These are phyloP conservation scores for Aphodius granarius DNA, from an alignment of 2,888 invertebrate species.

Conservation along the genomic window DNA sequence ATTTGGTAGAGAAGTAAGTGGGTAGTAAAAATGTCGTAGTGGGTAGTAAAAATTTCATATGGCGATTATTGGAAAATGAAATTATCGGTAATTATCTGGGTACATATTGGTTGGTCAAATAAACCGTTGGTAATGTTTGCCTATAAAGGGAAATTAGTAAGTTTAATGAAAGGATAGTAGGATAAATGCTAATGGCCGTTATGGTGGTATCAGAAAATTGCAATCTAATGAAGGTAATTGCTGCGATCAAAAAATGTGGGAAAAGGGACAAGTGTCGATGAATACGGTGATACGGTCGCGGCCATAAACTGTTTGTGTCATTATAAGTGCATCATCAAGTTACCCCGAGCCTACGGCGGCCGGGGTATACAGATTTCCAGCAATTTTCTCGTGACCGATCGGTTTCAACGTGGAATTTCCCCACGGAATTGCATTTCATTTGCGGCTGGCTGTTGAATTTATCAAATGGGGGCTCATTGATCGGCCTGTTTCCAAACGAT, in stretches of 20 bases:
- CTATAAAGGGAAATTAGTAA: constrained; percentile 16
- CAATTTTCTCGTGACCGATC: constrained; percentile 42
- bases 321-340: constrained; percentile 47
- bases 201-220: constrained; percentile 25
- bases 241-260: constrained; percentile 29
- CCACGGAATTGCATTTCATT: constrained; percentile 48
- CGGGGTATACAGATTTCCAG: constrained; percentile 39
- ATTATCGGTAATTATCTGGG: constrained; percentile 10
- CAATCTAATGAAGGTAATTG: constrained; percentile 26
- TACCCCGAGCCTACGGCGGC: constrained; percentile 38
- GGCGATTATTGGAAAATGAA: background rate
- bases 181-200: constrained; percentile 7
- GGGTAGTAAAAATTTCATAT: background rate
- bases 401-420: constrained; percentile 48
- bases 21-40: background rate
- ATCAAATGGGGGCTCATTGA: constrained; percentile 36
- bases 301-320: constrained; percentile 32
- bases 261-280: constrained; percentile 39
- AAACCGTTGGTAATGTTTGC: constrained; percentile 9
- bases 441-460: constrained; percentile 43
- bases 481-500: constrained; percentile 45
- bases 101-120: constrained; percentile 3
- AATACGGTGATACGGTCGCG: constrained; percentile 34
- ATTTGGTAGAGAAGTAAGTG: background rate
- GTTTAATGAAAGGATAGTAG: constrained; percentile 16